phyloP scores from a whole-genome alignment of 2,888 invertebrate species.

The Tanypteryx hageni region DNA sequence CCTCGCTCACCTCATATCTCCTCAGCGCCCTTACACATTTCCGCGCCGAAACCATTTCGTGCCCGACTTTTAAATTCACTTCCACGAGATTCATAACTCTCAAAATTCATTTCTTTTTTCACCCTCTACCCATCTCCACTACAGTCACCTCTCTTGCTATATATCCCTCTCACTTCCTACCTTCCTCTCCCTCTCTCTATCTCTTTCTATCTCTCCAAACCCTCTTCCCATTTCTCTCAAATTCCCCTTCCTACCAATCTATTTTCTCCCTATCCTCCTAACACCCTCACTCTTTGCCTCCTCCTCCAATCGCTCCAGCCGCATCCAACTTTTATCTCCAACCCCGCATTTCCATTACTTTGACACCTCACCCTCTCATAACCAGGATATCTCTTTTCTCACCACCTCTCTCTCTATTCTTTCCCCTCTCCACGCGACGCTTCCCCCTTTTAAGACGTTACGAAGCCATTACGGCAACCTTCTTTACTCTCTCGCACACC shows the following conservation, averaged over 20 bases:
- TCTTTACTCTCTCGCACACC: not conserved
- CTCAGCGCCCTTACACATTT: conserved; percentile 1
- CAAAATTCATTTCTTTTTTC: conserved; percentile 53
- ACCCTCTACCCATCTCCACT: not conserved
- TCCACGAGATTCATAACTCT: conserved; percentile 59
- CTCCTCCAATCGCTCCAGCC: not conserved
- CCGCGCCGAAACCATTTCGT: conserved; percentile 48
- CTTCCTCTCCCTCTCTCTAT: not conserved
- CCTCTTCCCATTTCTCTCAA: not conserved
- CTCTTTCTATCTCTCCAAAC: not conserved
- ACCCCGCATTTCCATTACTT: conserved; percentile 56
- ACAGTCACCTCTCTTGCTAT: not conserved
- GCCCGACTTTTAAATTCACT: conserved; percentile 62
- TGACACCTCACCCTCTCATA: conserved; percentile 55
- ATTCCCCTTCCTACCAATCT: not conserved
- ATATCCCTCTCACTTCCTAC: not conserved
- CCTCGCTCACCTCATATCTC: not conserved
- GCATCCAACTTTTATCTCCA: conserved; percentile 3
- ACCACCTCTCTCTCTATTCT: not conserved
- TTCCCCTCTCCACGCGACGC: not conserved
- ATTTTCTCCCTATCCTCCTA: not conserved
- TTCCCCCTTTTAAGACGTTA: conserved; percentile 14
- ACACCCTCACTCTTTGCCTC: not conserved
- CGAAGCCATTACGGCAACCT: conserved; percentile 10
- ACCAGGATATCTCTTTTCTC: conserved; percentile 35